Conservation (phyloP, 2,797 vertebrate genomes). For the Fratercula arctica region DNA sequence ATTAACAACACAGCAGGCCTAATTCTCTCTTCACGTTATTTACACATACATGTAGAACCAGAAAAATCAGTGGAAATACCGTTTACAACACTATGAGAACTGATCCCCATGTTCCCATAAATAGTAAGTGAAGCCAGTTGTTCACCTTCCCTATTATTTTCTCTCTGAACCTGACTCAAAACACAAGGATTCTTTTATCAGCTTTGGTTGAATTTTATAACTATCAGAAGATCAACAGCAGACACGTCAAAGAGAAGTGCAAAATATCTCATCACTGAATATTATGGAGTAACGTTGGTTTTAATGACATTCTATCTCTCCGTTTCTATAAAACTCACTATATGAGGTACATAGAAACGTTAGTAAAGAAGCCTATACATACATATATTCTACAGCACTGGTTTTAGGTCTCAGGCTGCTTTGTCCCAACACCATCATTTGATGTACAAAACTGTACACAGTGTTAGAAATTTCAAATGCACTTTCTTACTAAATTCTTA, state of each 20-base stretch:
- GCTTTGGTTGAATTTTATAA: background rate
- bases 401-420: background rate
- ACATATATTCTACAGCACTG: background rate
- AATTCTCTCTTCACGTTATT: background rate
- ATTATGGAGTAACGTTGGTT: background rate
- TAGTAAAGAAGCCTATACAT: background rate
- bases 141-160: background rate
- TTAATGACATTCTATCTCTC: background rate
- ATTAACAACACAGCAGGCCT: background rate
- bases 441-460: background rate
- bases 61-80: background rate
- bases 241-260: background rate
- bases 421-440: background rate
- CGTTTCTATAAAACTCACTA: background rate
- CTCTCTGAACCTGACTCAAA: background rate
- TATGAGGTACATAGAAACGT: background rate
- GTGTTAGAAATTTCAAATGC: background rate
- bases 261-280: background rate
- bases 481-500: background rate
- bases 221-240: background rate
- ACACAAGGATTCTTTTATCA: background rate
- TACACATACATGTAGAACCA: background rate
- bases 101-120: background rate
- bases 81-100: background rate
- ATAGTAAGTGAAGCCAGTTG: background rate